phyloP scores from a whole-genome alignment of 2,888 invertebrate genomes.

The Dynastes hyllus region DNA sequence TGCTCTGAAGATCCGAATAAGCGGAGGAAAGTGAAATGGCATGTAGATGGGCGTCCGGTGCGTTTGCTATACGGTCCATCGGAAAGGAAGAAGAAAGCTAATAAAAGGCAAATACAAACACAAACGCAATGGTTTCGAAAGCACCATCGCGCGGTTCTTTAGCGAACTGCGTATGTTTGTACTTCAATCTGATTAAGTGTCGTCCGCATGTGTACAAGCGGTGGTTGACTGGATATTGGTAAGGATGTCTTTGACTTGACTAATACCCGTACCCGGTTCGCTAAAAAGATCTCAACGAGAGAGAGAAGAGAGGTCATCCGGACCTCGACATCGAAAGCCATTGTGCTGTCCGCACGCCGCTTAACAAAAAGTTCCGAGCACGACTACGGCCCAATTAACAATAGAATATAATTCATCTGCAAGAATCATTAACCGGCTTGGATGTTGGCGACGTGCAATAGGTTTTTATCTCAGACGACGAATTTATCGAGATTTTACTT shows the following conservation, averaged over 20 bases:
- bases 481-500: slow-evolving; percentile 24
- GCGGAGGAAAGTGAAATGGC: slow-evolving; percentile 19
- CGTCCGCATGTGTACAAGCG: background rate
- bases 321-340: slow-evolving; percentile 31
- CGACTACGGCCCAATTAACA: slow-evolving; percentile 37
- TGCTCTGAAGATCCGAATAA: background rate
- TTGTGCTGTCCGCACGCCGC: slow-evolving; percentile 42
- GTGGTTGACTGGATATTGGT: slow-evolving; percentile 23
- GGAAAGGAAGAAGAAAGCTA: slow-evolving; percentile 19
- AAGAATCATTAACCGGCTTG: slow-evolving; percentile 35
- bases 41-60: slow-evolving; percentile 9
- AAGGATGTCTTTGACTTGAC: slow-evolving; percentile 21
- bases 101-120: slow-evolving; percentile 21
- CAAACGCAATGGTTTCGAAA: slow-evolving; percentile 26
- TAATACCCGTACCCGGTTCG: slow-evolving; percentile 22
- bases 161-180: background rate
- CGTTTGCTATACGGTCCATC: slow-evolving; percentile 9
- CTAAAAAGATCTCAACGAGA: slow-evolving; percentile 32
- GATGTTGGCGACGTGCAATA: slow-evolving; percentile 26
- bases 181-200: slow-evolving; percentile 34
- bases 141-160: background rate
- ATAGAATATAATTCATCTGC: slow-evolving; percentile 47
- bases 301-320: slow-evolving; percentile 32
- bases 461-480: slow-evolving; percentile 28
- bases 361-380: slow-evolving; percentile 33